phyloP scores from a whole-genome alignment of 2,113 vertebrate species.

The Myrmophylax atrothorax region DNA sequence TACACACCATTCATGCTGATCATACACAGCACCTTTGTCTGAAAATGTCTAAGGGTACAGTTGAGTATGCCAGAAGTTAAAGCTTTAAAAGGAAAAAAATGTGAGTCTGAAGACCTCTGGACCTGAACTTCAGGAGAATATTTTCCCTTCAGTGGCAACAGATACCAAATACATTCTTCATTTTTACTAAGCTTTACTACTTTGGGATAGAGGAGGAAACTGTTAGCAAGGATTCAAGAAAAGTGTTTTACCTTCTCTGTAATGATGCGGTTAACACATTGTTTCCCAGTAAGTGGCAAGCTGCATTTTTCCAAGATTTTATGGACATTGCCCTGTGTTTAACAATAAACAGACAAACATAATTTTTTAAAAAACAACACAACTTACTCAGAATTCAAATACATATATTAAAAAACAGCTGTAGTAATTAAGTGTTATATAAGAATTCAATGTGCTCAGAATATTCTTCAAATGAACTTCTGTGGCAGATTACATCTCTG shows the following conservation, averaged over 20 bases:
- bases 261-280: slow-evolving; percentile 95
- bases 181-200: not conserved
- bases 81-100: not conserved
- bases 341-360: slow-evolving; percentile 19
- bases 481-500: not conserved
- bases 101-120: not conserved
- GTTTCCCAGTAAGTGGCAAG: slow-evolving; percentile 92
- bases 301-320: slow-evolving; percentile 95
- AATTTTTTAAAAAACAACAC: not conserved
- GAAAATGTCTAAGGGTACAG: not conserved
- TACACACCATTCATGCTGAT: not conserved
- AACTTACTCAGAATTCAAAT: not conserved
- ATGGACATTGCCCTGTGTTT: slow-evolving; percentile 87
- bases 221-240: not conserved
- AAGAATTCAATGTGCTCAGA: not conserved
- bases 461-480: not conserved
- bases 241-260: slow-evolving; percentile 90
- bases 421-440: not conserved
- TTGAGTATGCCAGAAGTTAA: not conserved
- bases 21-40: not conserved
- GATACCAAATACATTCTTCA: not conserved
- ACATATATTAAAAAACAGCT: not conserved
- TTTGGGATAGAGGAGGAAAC: not conserved
- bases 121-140: not conserved
- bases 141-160: not conserved